Evolutionary conservation across 92 coral and sea anemone species (phyloP).

Genomic region (Micromussa lordhowensis): DNA sequence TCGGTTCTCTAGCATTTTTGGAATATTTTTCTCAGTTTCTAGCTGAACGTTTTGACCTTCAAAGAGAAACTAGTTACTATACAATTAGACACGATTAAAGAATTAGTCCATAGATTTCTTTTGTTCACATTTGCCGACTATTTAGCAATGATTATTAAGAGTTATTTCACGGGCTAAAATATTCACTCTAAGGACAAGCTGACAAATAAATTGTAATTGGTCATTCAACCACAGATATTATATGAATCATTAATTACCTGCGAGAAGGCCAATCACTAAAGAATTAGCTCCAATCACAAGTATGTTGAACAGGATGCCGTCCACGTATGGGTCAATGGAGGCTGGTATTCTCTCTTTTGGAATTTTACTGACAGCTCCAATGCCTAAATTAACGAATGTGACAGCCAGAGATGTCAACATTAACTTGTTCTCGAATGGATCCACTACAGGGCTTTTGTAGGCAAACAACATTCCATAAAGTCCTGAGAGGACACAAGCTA

Average conservation of each 20-base stretch:
- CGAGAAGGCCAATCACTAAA: conserved; percentile 17
- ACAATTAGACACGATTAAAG: too few species aligned
- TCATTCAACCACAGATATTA: background rate
- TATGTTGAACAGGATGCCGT: background rate
- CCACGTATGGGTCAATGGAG: conserved; percentile 27
- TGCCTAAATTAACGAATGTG: conserved; percentile 37
- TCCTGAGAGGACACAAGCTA: background rate
- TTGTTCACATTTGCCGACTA: too few species aligned
- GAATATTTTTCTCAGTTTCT: too few species aligned
- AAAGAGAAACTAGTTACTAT: too few species aligned
- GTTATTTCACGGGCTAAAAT: too few species aligned
- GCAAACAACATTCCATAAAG: conserved; percentile 17
- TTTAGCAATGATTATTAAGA: too few species aligned
- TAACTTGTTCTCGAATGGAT: conserved; percentile 36
- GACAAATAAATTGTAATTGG: too few species aligned
- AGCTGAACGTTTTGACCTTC: too few species aligned
- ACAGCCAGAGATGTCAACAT: conserved; percentile 34
- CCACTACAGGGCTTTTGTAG: conserved; percentile 21
- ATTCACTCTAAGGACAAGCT: too few species aligned
- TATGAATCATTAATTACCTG: background rate
- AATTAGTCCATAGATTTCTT: too few species aligned
- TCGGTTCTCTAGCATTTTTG: too few species aligned
- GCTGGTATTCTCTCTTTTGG: conserved; percentile 6
- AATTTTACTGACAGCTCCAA: conserved; percentile 28
- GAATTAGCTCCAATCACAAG: conserved; percentile 27